These are phyloP conservation scores for Antechinus stuartii DNA, from an alignment of 2,113 vertebrate genomes.

Conservation along the genomic window DNA sequence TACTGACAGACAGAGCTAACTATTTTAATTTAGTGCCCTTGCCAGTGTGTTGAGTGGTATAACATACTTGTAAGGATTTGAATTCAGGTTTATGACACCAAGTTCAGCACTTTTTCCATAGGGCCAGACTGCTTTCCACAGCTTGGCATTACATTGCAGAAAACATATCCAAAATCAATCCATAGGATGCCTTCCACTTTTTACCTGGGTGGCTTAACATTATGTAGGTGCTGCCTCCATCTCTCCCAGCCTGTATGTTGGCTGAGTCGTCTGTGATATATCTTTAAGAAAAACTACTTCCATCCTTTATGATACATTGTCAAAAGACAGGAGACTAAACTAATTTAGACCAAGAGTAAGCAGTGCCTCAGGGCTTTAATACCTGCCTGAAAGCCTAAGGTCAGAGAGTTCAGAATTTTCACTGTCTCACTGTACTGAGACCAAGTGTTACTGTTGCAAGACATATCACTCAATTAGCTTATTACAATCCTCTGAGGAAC, in stretches of 20 bases:
- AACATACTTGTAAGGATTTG: background rate
- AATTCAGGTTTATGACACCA: background rate
- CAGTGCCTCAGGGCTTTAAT: background rate
- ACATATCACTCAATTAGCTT: background rate
- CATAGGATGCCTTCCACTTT: background rate
- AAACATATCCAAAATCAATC: background rate
- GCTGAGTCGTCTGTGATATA: conserved; percentile 35
- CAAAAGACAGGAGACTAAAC: conserved; percentile 44
- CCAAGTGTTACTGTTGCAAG: background rate
- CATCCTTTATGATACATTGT: conserved; percentile 10
- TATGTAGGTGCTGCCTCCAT: accelerated
- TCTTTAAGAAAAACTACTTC: background rate
- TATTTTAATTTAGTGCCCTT: background rate
- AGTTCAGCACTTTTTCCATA: background rate
- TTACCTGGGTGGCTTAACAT: background rate
- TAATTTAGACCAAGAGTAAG: background rate
- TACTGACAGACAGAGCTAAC: background rate
- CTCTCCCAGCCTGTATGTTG: background rate
- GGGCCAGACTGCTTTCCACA: background rate
- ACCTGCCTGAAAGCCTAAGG: background rate
- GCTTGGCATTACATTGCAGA: background rate
- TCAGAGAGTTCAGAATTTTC: background rate
- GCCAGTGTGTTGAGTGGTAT: background rate
- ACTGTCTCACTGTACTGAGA: background rate
- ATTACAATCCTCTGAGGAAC: conserved; percentile 15